Evolutionary conservation across 2,888 invertebrate species (phyloP), one percentile per base, ranked within the genome.

Genomic region (Eupithecia centaureata): DNA sequence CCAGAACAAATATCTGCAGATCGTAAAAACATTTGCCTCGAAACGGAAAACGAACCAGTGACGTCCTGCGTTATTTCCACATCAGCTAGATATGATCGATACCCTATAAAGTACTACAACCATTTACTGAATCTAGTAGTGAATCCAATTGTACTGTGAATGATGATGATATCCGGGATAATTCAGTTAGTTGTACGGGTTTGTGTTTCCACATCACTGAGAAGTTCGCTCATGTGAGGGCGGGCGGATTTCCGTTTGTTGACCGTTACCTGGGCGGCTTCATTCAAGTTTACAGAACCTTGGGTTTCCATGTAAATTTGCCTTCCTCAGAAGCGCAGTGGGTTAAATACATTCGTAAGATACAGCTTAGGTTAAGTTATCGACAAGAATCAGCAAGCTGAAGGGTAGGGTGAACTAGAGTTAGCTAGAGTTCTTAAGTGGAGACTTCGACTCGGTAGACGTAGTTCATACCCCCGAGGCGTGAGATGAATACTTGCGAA

Each of bases 181-280:
- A 47, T 47, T 47, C 22, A 47, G 47, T 47, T 47, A 10, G 22
- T 22, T 22, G 47, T 18, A 47, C 22, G 22, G 47, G 47, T 47
- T 22, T 47, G 22, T 47, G 22, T 47, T 47, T 47, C 47, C 47
- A 22, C 47, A 47, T 47, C 47, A 47, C 47, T 47, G 47, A 47
- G 47, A 0, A 10, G 47, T 47, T 47, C 18, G 1, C 47, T 47
- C 47, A 47, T 47, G 47, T 22, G 47, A 22, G 47, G 47, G 18
- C 10, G 18, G 42, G 18, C 18, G 42, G 42, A 42, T 42, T 22
- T 47, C 47, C 47, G 18, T 47, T 5, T 22, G 4, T 12, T 22
- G 47, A 47, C 47, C 47, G 47, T 47, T 47, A 47, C 47, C 47
- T 47, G 47, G 47, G 32, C 47, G 47, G 47, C 47, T 47, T 47